These are phyloP conservation scores for Astur gentilis DNA, from an alignment of 2,113 vertebrate genomes.

Conservation along the genomic window DNA sequence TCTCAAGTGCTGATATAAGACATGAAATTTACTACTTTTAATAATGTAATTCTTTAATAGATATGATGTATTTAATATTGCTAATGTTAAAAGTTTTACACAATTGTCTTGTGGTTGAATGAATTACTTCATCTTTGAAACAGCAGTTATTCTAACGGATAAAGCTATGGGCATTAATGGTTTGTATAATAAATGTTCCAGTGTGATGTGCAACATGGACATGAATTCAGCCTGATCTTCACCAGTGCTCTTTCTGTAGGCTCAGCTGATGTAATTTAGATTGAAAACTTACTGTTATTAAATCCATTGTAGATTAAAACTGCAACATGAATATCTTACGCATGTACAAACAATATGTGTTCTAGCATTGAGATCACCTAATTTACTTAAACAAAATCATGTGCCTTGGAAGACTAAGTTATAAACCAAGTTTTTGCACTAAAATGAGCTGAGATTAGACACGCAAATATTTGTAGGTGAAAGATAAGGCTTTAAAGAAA, in stretches of 20 bases:
- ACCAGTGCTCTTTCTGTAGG: not conserved
- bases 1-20: not conserved
- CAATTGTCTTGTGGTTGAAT: not conserved
- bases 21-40: not conserved
- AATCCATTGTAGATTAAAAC: not conserved
- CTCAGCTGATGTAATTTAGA: not conserved
- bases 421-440: not conserved
- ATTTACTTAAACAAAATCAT: not conserved
- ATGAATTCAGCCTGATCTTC: not conserved
- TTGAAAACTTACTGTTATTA: not conserved
- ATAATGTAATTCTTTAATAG: not conserved
- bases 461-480: not conserved
- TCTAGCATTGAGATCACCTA: not conserved
- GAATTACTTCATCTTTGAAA: not conserved
- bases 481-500: not conserved
- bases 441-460: not conserved
- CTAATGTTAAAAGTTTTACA: not conserved
- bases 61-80: not conserved
- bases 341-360: not conserved
- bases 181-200: not conserved
- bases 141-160: not conserved
- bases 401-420: not conserved
- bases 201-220: not conserved
- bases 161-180: not conserved
- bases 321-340: not conserved